Base-by-base conservation (phyloP, 2,888 invertebrate genomes). In the Mesochorus sp. region DNA sequence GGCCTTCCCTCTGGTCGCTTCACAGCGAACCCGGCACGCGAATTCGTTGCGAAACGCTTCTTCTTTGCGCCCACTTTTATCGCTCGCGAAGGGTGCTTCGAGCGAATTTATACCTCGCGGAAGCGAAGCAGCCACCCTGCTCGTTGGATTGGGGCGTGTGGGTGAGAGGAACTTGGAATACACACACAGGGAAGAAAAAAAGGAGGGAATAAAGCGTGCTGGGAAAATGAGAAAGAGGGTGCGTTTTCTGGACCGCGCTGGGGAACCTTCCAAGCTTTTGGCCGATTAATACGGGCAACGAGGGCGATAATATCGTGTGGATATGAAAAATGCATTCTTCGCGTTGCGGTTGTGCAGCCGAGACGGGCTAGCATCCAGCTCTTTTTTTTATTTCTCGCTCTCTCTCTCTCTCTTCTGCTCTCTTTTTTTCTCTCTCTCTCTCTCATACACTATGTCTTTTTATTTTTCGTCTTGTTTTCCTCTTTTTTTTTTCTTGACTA, bases 281-380 rank as follows among this genome's bases (percentile, higher is more conserved):
- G 80, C 77, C 85, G 86, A 86, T 86, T 86, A 86, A 86, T 84
- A 83, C 80, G 81, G 76, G 68, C 83, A 81, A 80, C 81, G 82
- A 80, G 71, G 62, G 83, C 80, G 86, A 85, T 86, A 83, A 85
- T 85, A 85, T 85, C 84, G 85, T 80, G 76, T 71, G 80, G 83
- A 85, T 86, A 86, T 86, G 86, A 86, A 86, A 86, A 86, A 86
- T 86, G 85, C 85, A 85, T 86, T 85, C 79, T 84, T 86, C 79
- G n/a, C n/a, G 82, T 82, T 81, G 82, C 81, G 76, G 81, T 74
- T 73, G 34, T 51, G 57, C 62, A 71, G 61, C 57, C 57, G 51
- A 53, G 55, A 59, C 44, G 37, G 24, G 12, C 47, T 53, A 74
- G 74, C 68, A 68, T 68, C 77, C 49, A 76, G 61, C 71, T 47